Base-by-base conservation (phyloP, 2,888 invertebrate genomes). In the Caenorhabditis panamensis region DNA sequence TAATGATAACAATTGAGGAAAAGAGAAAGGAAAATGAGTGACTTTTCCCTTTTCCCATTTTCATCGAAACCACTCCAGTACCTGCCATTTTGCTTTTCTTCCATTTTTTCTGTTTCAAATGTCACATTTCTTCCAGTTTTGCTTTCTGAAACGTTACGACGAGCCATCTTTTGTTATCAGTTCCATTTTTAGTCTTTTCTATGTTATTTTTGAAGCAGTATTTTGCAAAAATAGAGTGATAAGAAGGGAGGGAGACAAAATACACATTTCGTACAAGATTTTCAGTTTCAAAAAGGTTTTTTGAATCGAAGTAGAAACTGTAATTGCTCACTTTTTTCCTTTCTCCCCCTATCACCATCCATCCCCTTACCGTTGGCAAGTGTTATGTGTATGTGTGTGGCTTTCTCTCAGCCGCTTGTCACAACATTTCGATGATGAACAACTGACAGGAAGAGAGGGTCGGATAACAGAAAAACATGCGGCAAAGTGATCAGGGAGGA, bases 381-480 rank as follows among this genome's bases (percentile, higher is more conserved):
- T 67, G 67, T 67, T 68, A 59, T 68, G 68, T 68, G 63, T 63
- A 47, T 64, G 64, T 73, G 73, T 66, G 73, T 64, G 59, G 56
- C 56, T 54, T 63, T 44, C 59, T 61, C 69, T 59, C 56, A 20
- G 28, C 71, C 13, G 16, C 58, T 59, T 73, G 73, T 73, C 73
- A 73, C 73, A 73, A 73, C 73, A 73, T 73, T 73, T 47, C 51
- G 72, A 72, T 72, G 63, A 72, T 64, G 72, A 73, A 66, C 73
- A 73, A 73, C 73, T 73, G 73, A 41, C 37, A 6, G 22, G 18
- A 13, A 22, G 11, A 49, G 13, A 16, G 78, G 64, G 59, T 78
- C 67, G 78, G 59, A 79, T 69, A 79, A 66, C 71, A 72, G 47
- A 72, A 79, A 69, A 78, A 66, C 71, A 78, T 64, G 76, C 68